These are phyloP conservation scores for Hyles euphorbiae DNA, from an alignment of 1,140 invertebrate genomes.

Conservation along the genomic window DNA sequence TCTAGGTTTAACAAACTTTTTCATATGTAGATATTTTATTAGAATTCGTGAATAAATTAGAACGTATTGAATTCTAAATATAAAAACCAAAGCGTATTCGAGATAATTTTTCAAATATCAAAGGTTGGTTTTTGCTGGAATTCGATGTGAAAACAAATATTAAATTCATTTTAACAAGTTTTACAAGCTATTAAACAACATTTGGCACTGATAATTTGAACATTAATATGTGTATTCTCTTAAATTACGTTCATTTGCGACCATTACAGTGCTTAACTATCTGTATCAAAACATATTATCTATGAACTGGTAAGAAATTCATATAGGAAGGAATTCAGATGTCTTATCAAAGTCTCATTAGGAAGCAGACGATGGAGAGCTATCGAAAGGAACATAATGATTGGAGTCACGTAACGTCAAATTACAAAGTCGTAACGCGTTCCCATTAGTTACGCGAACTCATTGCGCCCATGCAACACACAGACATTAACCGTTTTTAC, in stretches of 20 bases:
- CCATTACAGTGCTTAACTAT: not conserved
- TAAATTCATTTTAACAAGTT: too few relatives aligned
- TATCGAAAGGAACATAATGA: conserved; percentile 55
- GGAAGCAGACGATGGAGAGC: conserved; percentile 13
- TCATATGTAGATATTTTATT: too few relatives aligned
- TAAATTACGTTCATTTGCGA: not conserved
- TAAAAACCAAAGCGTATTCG: too few relatives aligned
- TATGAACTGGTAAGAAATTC: not conserved
- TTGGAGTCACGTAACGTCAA: conserved; percentile 57
- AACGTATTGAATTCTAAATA: too few relatives aligned
- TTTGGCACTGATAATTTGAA: too few relatives aligned
- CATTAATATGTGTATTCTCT: not conserved
- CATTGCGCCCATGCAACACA: conserved; percentile 13
- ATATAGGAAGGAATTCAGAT: conserved; percentile 4
- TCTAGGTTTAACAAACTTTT: too few relatives aligned
- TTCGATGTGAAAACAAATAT: too few relatives aligned
- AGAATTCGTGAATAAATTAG: too few relatives aligned
- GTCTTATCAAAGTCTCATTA: conserved; percentile 5
- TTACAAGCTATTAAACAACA: too few relatives aligned
- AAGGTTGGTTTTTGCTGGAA: too few relatives aligned
- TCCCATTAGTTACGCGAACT: conserved; percentile 40
- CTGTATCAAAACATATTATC: not conserved
- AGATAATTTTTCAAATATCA: too few relatives aligned
- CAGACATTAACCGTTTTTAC: conserved; percentile 1
- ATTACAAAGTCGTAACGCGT: conserved; percentile 53